Evolutionary conservation across 2,888 invertebrate genomes (phyloP), one percentile per base, ranked within the genome.

Genomic region (Andrena bucephala): DNA sequence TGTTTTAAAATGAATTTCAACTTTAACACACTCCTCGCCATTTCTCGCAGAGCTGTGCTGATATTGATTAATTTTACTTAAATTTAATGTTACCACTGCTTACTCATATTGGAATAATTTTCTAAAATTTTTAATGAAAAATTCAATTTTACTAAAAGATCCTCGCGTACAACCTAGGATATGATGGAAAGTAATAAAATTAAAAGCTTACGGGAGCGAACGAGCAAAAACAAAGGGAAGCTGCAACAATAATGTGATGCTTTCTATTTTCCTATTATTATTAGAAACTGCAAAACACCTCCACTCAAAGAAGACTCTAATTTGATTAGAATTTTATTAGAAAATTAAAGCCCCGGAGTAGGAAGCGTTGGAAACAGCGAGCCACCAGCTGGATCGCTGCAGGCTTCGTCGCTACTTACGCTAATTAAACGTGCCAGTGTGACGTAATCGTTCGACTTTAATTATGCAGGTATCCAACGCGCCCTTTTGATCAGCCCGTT

Each of bases 361-460:
- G 29, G 54, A 65, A 48, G 24, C 48, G 48, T 27, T 33, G 16
- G 57, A 27, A 20, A 52, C 62, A 65, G n/a, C 13, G 48, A 59
- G 48, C 33, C 27, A 54, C 20, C 27, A 20, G 48, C 16, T 6
- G 62, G 69, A 75, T 48, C 42, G 60, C 36, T 33, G 50, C 66
- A n/a, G 16, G 42, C 48, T 70, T 63, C 63, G 7, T 57, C 52
- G 42, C 73, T 77, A 80, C 74, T 80, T 76, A 63, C 36, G 59
- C 59, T 77, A 74, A 79, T 83, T 79, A 84, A 83, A 79, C 72
- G 72, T 60, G 29, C 3, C 54, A 59, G 62, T 33, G 52, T 69
- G 73, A 78, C 72, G 83, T 78, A 74, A 81, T 81, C 73, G 73
- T 77, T 72, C 74, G 73, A 81, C 74, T 77, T 84, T 77, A 71